phyloP scores from a whole-genome alignment of 2,888 invertebrate genomes.

The Calameuta pallipes region DNA sequence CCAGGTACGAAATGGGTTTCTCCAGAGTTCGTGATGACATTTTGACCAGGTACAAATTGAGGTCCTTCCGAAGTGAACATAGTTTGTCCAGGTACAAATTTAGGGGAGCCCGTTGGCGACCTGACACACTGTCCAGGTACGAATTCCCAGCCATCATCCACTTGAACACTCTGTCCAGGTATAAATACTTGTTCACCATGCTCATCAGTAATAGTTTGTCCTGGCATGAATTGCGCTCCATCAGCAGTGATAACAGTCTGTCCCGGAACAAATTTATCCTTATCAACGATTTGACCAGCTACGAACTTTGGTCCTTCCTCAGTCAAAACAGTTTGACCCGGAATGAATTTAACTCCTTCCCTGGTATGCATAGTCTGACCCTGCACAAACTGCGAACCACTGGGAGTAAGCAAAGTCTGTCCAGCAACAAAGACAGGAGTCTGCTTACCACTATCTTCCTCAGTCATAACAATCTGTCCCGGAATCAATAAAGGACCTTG shows the following conservation, averaged over 20 bases:
- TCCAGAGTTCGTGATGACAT: constrained; percentile 68
- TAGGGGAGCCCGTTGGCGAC: constrained; percentile 69
- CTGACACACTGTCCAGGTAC: constrained; percentile 74
- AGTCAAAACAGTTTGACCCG: constrained; percentile 74
- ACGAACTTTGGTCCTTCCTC: constrained; percentile 74
- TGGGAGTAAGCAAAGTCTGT: constrained; percentile 73
- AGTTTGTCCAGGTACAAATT: constrained; percentile 76
- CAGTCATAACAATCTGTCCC: constrained; percentile 74
- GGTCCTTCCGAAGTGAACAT: constrained; percentile 73
- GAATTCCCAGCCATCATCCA: constrained; percentile 72
- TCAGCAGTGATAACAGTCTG: constrained; percentile 56
- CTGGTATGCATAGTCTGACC: constrained; percentile 74
- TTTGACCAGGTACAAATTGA: constrained; percentile 76
- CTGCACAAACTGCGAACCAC: constrained; percentile 70
- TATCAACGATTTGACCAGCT: constrained; percentile 70
- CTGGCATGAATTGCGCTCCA: constrained; percentile 72
- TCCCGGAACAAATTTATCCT: constrained; percentile 62
- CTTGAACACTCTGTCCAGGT: constrained; percentile 73
- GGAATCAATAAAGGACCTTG: constrained; percentile 77
- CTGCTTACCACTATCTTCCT: constrained; percentile 68
- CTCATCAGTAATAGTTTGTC: constrained; percentile 72
- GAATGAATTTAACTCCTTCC: constrained; percentile 71
- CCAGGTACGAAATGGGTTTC: constrained; percentile 74
- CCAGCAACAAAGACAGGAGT: constrained; percentile 77
- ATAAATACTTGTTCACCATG: constrained; percentile 72